Evolutionary conservation across 2,888 invertebrate genomes (phyloP).

Genomic region (Ceratothoa steindachneri): DNA sequence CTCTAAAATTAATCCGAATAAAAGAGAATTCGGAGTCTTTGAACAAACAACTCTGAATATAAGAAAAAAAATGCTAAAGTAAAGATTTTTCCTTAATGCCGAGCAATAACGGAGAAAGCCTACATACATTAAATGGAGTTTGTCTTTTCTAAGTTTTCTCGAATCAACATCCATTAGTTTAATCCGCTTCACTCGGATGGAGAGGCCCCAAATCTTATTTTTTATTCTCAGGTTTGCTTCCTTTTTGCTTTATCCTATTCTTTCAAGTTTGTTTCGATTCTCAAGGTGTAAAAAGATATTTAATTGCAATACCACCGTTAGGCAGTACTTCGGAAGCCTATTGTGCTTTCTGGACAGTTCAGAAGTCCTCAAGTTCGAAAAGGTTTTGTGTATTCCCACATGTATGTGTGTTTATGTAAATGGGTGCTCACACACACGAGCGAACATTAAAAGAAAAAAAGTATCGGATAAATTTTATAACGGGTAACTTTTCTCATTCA

Average conservation of each 20-base stretch:
- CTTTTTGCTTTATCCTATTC: not conserved
- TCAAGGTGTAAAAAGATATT: no score
- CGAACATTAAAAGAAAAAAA: not conserved
- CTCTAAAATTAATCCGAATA: not conserved
- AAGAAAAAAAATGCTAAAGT: not conserved
- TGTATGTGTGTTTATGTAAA: no score
- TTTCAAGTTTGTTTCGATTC: not conserved
- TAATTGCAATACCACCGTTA: no score
- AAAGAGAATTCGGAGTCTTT: not conserved
- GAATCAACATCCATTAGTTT: constrained; percentile 37
- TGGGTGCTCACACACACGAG: no score
- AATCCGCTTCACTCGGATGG: constrained; percentile 20
- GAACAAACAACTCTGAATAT: not conserved
- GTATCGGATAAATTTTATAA: not conserved
- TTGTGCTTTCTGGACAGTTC: no score
- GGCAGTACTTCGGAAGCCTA: no score
- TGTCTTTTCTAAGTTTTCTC: constrained; percentile 20
- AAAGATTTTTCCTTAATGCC: not conserved
- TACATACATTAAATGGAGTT: not conserved
- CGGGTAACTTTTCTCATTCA: not conserved
- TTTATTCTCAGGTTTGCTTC: not conserved
- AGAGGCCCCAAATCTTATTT: not conserved
- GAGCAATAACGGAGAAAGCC: not conserved
- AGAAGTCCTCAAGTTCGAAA: no score
- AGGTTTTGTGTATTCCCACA: no score